phyloP scores from a whole-genome alignment of 2,888 invertebrate genomes.

The Phyto melanocephala region DNA sequence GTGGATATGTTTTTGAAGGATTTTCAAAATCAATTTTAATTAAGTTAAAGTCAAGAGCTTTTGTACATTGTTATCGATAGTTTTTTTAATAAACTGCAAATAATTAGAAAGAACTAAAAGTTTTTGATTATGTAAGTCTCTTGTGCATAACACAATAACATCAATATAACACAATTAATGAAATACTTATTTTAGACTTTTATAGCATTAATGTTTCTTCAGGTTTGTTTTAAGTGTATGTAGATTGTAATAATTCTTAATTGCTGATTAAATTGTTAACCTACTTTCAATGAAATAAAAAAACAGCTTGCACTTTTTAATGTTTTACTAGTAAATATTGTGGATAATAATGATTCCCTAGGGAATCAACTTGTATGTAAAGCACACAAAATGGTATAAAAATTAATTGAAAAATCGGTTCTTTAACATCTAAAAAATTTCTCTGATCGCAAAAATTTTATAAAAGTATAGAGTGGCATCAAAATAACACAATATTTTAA shows the following conservation, averaged over 20 bases:
- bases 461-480: no score
- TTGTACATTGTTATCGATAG: neutral
- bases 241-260: neutral
- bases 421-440: no score
- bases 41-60: neutral
- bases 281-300: neutral
- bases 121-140: no score
- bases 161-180: no score
- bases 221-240: no score
- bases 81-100: neutral
- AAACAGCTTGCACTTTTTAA: neutral
- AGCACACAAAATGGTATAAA: neutral
- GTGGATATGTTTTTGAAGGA: neutral
- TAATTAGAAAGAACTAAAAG: no score
- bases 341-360: neutral
- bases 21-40: conserved; percentile 24
- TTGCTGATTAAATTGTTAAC: neutral
- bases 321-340: neutral
- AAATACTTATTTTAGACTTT: no score
- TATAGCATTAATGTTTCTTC: no score
- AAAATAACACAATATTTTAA: no score
- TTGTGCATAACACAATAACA: no score
- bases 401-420: neutral
- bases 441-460: no score
- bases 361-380: neutral